Conservation (phyloP, 2,888 invertebrate species). For the Melanophora roralis region DNA sequence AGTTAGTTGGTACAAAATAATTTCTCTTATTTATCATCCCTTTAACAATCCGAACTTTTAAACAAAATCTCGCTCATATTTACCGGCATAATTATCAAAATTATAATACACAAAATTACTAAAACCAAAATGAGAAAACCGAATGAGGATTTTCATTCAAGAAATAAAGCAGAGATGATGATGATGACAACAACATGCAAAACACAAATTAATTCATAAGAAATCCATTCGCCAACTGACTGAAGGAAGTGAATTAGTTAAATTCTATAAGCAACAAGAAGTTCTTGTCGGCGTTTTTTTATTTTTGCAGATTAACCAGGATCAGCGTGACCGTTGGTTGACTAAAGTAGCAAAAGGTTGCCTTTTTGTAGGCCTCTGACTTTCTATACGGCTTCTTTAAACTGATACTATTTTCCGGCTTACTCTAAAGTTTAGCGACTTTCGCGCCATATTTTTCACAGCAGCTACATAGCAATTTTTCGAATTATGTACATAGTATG, state of each 20-base stretch:
- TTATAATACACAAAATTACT: slow-evolving; percentile 10
- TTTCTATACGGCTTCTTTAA: no score
- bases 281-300: not conserved
- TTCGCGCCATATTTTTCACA: no score
- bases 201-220: slow-evolving; percentile 77
- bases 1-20: no score
- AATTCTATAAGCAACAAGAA: not conserved
- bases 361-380: no score
- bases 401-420: no score
- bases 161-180: slow-evolving; percentile 53
- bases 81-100: not conserved
- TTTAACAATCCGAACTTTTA: slow-evolving; percentile 24
- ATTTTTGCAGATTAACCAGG: not conserved
- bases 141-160: slow-evolving; percentile 47
- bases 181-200: slow-evolving; percentile 76
- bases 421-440: no score
- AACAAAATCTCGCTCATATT: not conserved
- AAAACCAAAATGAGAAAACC: not conserved
- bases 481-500: no score
- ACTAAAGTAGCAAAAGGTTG: no score
- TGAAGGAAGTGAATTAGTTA: not conserved
- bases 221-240: slow-evolving; percentile 62
- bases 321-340: no score
- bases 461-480: no score
- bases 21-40: slow-evolving; percentile 48